phyloP scores from a whole-genome alignment of 2,888 invertebrate genomes.

The Allacma fusca region DNA sequence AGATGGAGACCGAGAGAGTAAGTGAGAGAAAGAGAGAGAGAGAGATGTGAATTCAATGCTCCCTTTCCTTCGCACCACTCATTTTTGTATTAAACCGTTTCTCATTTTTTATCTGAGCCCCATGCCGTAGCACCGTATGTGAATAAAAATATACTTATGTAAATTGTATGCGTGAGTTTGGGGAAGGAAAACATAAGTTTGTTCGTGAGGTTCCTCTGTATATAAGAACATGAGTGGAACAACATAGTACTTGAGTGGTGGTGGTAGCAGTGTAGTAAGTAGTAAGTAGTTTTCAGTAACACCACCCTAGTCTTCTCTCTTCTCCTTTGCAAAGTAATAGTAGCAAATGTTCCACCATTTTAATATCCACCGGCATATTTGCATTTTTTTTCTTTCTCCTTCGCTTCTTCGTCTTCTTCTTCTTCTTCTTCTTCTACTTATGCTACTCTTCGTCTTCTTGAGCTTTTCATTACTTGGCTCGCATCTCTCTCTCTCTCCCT shows the following conservation, averaged over 20 bases:
- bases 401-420: background rate
- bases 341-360: constrained; percentile 16
- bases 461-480: constrained; percentile 16
- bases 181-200: constrained; percentile 14
- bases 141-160: constrained; percentile 4
- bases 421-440: too few species aligned
- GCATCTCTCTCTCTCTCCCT: constrained; percentile 2
- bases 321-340: background rate
- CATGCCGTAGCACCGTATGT: background rate
- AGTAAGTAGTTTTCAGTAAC: too few species aligned
- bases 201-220: background rate
- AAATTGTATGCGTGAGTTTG: background rate
- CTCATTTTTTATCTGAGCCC: background rate
- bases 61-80: constrained; percentile 9
- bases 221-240: constrained; percentile 1
- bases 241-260: constrained; percentile 5
- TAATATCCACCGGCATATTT: constrained; percentile 12
- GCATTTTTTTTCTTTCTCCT: constrained; percentile 5
- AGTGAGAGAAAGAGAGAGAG: constrained; percentile 6
- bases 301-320: too few species aligned
- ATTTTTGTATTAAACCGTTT: constrained; percentile 3
- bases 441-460: background rate
- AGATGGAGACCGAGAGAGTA: background rate
- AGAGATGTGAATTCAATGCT: constrained; percentile 14
- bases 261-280: too few species aligned